Percentiles rank a stretch among this genome's conserved stretches.
Evolutionary conservation across 2,888 invertebrate genomes (phyloP).

Genomic region (Calephelis perditalis): DNA sequence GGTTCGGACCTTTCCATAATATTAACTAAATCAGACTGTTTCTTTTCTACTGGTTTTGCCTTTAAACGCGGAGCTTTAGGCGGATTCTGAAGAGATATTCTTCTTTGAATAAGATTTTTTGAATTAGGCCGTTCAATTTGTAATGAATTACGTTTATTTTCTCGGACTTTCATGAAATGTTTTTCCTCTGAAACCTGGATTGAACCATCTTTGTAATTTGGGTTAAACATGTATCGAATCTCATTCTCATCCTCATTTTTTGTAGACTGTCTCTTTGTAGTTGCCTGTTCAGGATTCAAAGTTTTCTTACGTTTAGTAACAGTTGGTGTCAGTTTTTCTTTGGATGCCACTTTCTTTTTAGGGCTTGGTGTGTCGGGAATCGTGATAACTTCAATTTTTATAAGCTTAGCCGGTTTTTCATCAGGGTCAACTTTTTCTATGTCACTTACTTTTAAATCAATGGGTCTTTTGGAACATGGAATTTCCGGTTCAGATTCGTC

Average conservation of each 20-base stretch:
- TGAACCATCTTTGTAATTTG: slow-evolving; percentile 41
- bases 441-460: slow-evolving; percentile 13
- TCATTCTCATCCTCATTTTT: slow-evolving; percentile 64
- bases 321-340: slow-evolving; percentile 45
- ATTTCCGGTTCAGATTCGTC: neutral
- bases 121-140: slow-evolving; percentile 64
- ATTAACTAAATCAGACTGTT: slow-evolving; percentile 28
- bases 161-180: slow-evolving; percentile 57
- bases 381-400: slow-evolving; percentile 29
- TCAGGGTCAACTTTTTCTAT: neutral
- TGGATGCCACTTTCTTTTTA: slow-evolving; percentile 37
- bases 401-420: slow-evolving; percentile 23
- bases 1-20: slow-evolving; percentile 37
- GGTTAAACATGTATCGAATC: slow-evolving; percentile 66
- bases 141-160: slow-evolving; percentile 59
- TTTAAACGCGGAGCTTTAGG: slow-evolving; percentile 60
- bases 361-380: slow-evolving; percentile 30
- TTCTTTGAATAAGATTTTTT: slow-evolving; percentile 54
- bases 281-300: slow-evolving; percentile 26
- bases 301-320: slow-evolving; percentile 49
- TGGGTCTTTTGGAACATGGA: slow-evolving; percentile 11
- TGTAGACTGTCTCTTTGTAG: slow-evolving; percentile 32
- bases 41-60: slow-evolving; percentile 45
- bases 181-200: slow-evolving; percentile 40
- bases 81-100: slow-evolving; percentile 60